Base-by-base conservation (phyloP, 2,113 vertebrate species). In the Laticauda colubrina region DNA sequence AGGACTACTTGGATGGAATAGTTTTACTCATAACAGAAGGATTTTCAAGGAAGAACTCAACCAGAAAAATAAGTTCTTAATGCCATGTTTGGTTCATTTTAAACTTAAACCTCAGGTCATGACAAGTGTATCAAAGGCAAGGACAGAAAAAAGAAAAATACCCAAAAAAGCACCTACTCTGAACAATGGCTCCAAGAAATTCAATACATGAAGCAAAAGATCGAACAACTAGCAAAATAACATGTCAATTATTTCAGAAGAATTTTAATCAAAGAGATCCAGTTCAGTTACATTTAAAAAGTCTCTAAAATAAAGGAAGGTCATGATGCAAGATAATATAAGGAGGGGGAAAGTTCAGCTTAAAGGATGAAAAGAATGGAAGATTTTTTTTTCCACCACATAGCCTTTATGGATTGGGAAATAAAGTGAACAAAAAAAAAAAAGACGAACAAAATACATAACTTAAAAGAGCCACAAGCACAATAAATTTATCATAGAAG, bases 221-320 rank as follows among this genome's bases (percentile, higher is more conserved):
- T 43, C 86, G 90, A 39, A 93, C 43, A 45, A 59, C 88, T 57
- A 61, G 55, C 56, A 85, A 64, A 90, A 90, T 90, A 86, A 39
- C 43, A 20, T 53, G 55, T 61, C 88, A 86, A 86, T 90, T 93
- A 51, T 56, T 87, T 91, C 85, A 64, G 87, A 91, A 81, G 91
- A 87, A 87, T 81, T 48, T 51, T 87, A 87, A 64, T 91, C 91
- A 87, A 87, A 91, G 91, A 87, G 85, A 91, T 87, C 51, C 51
- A 64, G 91, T 87, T 64, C 85, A 91, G 53, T 64, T 64, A 81
- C 64, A 90, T 81, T 90, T 90, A 39, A 54, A 90, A 45, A 34
- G 48, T 81, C 43, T 87, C 45, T 12, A 61, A 91, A 87, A 51
- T 51, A 91, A 91, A 87, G 43, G 56, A 61, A 87, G 87, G 21